phyloP scores from a whole-genome alignment of 2,797 vertebrate species.

The Bryconaethiops microstoma region DNA sequence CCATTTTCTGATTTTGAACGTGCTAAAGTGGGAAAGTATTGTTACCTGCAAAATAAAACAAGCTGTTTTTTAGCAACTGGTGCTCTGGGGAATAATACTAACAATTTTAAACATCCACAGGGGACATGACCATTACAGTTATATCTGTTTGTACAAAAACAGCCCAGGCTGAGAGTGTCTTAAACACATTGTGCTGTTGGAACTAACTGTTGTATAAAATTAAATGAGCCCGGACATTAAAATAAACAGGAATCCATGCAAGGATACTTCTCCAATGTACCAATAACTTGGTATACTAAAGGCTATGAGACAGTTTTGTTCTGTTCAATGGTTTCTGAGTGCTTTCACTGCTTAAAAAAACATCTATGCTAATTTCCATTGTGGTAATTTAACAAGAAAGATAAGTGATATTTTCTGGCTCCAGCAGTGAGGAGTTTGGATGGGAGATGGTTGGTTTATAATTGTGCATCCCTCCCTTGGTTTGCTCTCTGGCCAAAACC shows the following conservation, averaged over 20 bases:
- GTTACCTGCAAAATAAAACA: too few relatives aligned
- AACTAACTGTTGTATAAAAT: background rate
- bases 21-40: too few relatives aligned
- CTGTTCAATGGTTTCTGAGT: background rate
- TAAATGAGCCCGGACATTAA: background rate
- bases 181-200: too few relatives aligned
- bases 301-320: background rate
- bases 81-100: too few relatives aligned
- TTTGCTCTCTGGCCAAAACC: constrained; percentile 16
- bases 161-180: too few relatives aligned
- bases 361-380: background rate
- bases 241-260: background rate
- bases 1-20: too few relatives aligned
- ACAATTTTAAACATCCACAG: too few relatives aligned
- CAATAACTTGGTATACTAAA: background rate
- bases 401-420: background rate
- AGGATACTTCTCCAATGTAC: background rate
- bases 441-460: background rate
- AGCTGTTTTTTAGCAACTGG: too few relatives aligned
- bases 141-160: too few relatives aligned
- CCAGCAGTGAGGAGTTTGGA: background rate
- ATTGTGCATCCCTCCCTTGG: background rate
- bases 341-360: too few relatives aligned
- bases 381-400: background rate
- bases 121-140: too few relatives aligned